Base-by-base conservation (phyloP, 2,797 vertebrate species). In the Bucorvus abyssinicus region DNA sequence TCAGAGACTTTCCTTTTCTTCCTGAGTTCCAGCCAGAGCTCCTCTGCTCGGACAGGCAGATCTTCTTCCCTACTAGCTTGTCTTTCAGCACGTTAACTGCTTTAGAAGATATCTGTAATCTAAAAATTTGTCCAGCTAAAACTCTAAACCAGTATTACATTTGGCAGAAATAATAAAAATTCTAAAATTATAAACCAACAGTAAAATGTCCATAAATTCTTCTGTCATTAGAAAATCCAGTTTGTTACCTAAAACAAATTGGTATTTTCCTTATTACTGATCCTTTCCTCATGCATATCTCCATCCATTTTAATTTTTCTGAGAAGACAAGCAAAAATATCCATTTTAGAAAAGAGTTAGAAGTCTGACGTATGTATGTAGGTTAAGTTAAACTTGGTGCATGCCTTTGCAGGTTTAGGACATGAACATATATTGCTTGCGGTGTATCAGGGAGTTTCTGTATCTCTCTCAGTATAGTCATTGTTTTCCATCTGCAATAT, bases 361-460 rank as follows among this genome's bases (percentile, higher is more conserved):
- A 16, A 63, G 14, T n/a, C n/a, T n/a, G n/a, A n/a, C n/a, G n/a
- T 12, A 60, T 17, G 24, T 32, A 82, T 60, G 50, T 53, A 85
- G 61, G 77, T 89, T 55, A 79, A 63, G 36, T 57, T 90, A 77
- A 84, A 70, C 23, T 77, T 87, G 45, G 45, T 83, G 24, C 87
- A 59, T 92, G 84, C 16, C 69, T 75, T 89, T 91, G 69, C 60
- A 94, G 68, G 87, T 85, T 91, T 91, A 83, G 68, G 69, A 87
- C 50, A 50, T 36, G 87, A 77, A 90, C 36, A 85, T 90, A 55
- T 81, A 81, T 60, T 94, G 63, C 44, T 80, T 64, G 52, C 3
- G 7, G 53, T 71, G 22, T 89, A 44, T 87, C 71, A 94, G 56
- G 18, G 44, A 83, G 40, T 64, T 91, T 89, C 67, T 60, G 16